A percentile compares a stretch with the other conserved stretches of the same genome.
These are phyloP conservation scores for Electrona antarctica DNA, from an alignment of 2,113 vertebrate species.

Conservation along the genomic window DNA sequence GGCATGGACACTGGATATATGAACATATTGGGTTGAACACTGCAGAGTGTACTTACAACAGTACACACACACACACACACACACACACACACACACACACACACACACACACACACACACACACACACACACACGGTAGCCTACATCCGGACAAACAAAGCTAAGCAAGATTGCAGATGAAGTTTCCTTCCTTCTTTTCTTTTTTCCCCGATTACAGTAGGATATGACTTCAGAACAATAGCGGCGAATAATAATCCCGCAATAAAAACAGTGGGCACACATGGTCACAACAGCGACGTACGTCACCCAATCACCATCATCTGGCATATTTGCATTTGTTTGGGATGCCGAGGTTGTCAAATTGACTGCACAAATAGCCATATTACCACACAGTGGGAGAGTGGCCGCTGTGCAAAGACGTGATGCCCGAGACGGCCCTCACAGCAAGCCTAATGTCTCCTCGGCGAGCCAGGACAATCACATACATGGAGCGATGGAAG, in stretches of 20 bases:
- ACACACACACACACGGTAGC: too few species aligned
- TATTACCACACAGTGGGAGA: constrained; percentile 81
- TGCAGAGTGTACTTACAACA: too few species aligned
- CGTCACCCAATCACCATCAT: constrained; percentile 62
- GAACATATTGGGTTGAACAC: too few species aligned
- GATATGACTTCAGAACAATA: constrained; percentile 17
- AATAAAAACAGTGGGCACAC: constrained; percentile 63
- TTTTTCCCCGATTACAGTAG: neutral
- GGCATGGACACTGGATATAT: too few species aligned
- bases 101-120: too few species aligned
- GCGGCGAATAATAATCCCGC: constrained; percentile 54
- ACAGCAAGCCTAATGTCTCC: constrained; percentile 69
- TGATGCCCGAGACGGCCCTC: constrained; percentile 55
- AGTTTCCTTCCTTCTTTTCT: constrained; percentile 28
- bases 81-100: too few species aligned
- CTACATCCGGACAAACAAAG: neutral
- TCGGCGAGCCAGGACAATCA: constrained; percentile 58
- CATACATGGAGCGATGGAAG: constrained; percentile 45
- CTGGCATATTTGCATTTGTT: constrained; percentile 77
- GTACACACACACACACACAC: too few species aligned
- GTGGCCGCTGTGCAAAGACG: constrained; percentile 73
- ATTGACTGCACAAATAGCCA: constrained; percentile 83
- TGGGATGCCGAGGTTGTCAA: constrained; percentile 78
- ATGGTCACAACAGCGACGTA: constrained; percentile 46
- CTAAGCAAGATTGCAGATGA: neutral